A percentile compares a stretch with the other conserved stretches of the same genome.
Conservation (phyloP, 2,888 invertebrate genomes). For the Cheilosia scutellata region DNA sequence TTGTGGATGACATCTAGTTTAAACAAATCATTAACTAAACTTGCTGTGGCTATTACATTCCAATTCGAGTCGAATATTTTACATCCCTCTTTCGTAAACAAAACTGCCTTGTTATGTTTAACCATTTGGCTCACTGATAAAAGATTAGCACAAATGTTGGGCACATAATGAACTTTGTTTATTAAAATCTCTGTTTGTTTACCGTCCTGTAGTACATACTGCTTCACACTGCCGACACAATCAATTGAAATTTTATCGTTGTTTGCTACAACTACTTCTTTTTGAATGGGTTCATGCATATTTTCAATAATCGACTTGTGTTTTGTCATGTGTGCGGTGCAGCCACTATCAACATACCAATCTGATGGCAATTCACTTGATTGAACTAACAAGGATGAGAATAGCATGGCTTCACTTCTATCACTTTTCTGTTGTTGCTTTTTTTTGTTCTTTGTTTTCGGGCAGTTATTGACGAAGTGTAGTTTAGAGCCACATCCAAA, state of each 20-base stretch:
- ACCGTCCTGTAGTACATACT: too few relatives aligned
- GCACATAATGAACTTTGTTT: slow-evolving; percentile 46
- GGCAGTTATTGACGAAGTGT: slow-evolving; percentile 25
- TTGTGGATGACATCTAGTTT: slow-evolving; percentile 35
- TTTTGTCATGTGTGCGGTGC: slow-evolving; percentile 43
- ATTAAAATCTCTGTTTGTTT: too few relatives aligned
- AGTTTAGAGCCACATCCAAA: slow-evolving; percentile 57
- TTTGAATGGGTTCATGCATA: slow-evolving; percentile 8
- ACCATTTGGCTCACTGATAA: slow-evolving; percentile 56
- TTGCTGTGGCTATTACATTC: slow-evolving; percentile 49
- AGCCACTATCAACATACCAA: slow-evolving; percentile 29
- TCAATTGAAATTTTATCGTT: slow-evolving; percentile 43
- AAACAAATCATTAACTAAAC: slow-evolving; percentile 49
- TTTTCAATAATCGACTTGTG: slow-evolving; percentile 35
- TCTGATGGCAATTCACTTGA: slow-evolving; percentile 15
- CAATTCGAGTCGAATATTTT: slow-evolving; percentile 46
- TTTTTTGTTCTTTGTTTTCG: slow-evolving; percentile 12
- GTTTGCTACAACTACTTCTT: slow-evolving; percentile 43
- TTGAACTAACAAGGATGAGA: slow-evolving; percentile 35
- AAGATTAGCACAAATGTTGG: slow-evolving; percentile 48
- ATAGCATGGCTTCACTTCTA: slow-evolving; percentile 29
- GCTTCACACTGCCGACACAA: too few relatives aligned
- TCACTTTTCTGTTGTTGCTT: slow-evolving; percentile 21
- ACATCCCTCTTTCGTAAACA: slow-evolving; percentile 51
- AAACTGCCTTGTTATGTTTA: slow-evolving; percentile 40